Evolutionary conservation across 2,797 vertebrate genomes (phyloP).

Genomic region (Cetoscarus ocellatus): DNA sequence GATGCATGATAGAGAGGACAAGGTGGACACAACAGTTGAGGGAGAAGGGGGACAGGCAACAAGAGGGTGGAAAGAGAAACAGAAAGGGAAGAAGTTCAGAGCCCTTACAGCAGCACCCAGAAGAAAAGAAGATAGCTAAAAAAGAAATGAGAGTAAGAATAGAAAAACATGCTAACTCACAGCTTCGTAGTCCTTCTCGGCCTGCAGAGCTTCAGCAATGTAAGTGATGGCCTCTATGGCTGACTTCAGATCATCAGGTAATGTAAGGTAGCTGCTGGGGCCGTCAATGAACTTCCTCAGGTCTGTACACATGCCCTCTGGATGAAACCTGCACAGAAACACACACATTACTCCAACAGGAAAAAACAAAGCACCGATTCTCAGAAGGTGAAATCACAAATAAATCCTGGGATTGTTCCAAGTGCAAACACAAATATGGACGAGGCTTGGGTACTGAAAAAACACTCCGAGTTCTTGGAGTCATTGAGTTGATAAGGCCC

Average conservation of each 20-base stretch:
- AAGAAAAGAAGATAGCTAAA: not conserved
- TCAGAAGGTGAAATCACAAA: not conserved
- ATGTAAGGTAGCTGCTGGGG: slow-evolving; percentile 83
- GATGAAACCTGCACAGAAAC: slow-evolving; percentile 81
- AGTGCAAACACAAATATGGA: not conserved
- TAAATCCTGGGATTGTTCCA: not conserved
- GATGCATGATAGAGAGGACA: not conserved
- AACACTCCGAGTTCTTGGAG: too few relatives aligned
- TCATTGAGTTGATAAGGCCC: too few relatives aligned
- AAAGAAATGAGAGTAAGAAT: not conserved
- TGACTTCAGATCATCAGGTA: slow-evolving; percentile 86
- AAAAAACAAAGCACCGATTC: not conserved
- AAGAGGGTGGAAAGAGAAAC: not conserved
- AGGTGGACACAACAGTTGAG: too few relatives aligned
- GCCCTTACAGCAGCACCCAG: not conserved
- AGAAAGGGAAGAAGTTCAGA: not conserved
- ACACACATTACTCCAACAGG: not conserved
- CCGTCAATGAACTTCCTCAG: slow-evolving; percentile 88
- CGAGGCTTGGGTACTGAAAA: too few relatives aligned
- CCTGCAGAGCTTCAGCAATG: slow-evolving; percentile 89
- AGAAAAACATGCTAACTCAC: slow-evolving; percentile 71
- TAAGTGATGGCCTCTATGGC: slow-evolving; percentile 88
- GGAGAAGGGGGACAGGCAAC: not conserved
- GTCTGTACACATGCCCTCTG: slow-evolving; percentile 84
- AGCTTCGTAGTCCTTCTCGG: slow-evolving; percentile 88